Percentiles rank a stretch among this genome's conserved stretches.
phyloP scores from a whole-genome alignment of 2,113 vertebrate genomes.

The Sebastes fasciatus region DNA sequence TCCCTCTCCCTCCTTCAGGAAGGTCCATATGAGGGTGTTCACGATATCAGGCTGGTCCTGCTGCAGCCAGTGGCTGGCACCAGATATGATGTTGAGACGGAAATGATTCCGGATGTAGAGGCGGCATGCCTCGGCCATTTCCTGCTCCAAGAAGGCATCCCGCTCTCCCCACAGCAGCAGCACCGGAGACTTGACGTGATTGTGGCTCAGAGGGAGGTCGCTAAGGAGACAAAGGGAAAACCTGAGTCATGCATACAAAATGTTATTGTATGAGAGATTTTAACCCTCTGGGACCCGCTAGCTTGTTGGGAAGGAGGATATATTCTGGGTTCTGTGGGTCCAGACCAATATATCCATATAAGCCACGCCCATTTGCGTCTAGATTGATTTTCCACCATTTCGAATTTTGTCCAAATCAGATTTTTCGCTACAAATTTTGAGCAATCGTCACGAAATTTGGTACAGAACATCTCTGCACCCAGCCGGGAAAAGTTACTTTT shows the following conservation, averaged over 20 bases:
- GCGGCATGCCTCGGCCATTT: conserved; percentile 95
- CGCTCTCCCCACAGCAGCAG: conserved; percentile 95
- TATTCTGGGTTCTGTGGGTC: no score
- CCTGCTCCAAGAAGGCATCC: conserved; percentile 94
- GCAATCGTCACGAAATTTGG: no score
- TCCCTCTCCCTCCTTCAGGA: conserved; percentile 93
- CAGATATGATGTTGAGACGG: conserved; percentile 94
- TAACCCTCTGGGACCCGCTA: no score
- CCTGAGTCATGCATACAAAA: background rate
- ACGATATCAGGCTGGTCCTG: conserved; percentile 98
- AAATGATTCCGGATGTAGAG: conserved; percentile 95
- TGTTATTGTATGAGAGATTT: background rate
- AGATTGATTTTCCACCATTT: no score
- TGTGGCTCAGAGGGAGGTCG: conserved; percentile 91
- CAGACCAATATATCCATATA: no score
- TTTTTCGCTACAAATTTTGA: no score
- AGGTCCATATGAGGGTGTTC: conserved; percentile 98
- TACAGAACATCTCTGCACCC: no score
- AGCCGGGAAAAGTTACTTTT: no score
- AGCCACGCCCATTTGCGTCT: no score
- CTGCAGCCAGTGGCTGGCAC: conserved; percentile 98
- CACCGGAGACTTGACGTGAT: conserved; percentile 91
- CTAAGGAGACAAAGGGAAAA: conserved; percentile 72
- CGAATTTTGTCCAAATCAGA: no score
- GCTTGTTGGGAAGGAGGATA: no score